phyloP scores from a whole-genome alignment of 2,888 invertebrate genomes.

The Cynaeus angustus region DNA sequence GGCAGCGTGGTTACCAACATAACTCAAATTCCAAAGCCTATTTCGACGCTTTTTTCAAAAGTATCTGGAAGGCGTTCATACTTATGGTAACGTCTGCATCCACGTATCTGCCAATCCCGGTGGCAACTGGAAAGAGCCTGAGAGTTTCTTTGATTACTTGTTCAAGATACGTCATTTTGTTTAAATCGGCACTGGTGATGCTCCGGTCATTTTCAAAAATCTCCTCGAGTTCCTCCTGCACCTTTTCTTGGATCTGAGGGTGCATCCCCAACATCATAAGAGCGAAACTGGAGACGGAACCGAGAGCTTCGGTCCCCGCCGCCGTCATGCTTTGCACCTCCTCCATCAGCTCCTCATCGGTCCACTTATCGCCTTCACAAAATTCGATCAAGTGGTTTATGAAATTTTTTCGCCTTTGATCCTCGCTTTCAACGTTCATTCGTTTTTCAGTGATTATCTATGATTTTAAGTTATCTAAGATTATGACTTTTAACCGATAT shows the following conservation, averaged over 20 bases:
- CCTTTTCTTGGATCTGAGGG: neutral
- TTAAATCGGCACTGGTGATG: neutral
- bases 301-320: neutral
- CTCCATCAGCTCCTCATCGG: neutral
- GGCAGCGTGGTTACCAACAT: too few species aligned
- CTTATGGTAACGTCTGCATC: too few species aligned
- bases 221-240: neutral
- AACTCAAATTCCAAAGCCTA: too few species aligned
- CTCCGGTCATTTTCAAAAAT: neutral
- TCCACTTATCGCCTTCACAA: neutral
- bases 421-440: too few species aligned
- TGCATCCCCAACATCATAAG: slow-evolving; percentile 5
- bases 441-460: too few species aligned
- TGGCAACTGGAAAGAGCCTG: neutral
- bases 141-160: slow-evolving; percentile 2
- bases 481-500: too few species aligned
- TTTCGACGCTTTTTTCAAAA: too few species aligned
- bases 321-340: slow-evolving; percentile 5
- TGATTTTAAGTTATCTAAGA: too few species aligned
- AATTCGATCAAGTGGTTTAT: too few species aligned
- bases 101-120: too few species aligned
- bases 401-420: too few species aligned
- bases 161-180: neutral
- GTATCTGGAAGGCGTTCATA: too few species aligned
- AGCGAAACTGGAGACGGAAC: neutral